A percentile compares a stretch with the other conserved stretches of the same genome.
Conservation (phyloP, 2,888 invertebrate species). For the Acleris laterana region DNA sequence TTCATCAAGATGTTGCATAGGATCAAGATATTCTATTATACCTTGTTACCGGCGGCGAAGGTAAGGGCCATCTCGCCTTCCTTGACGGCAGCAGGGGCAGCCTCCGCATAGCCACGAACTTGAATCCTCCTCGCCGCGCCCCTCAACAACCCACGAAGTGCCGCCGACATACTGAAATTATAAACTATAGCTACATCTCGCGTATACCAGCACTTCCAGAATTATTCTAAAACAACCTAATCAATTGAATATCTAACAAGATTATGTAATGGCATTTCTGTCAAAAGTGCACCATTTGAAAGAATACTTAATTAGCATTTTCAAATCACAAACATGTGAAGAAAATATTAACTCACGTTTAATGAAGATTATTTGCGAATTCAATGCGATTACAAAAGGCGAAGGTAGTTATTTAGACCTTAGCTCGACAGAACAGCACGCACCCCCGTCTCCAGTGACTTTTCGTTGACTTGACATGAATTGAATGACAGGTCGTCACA, state of each 20-base stretch:
- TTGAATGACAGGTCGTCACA: too few species aligned
- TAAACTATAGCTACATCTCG: slow-evolving; percentile 12
- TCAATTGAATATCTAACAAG: slow-evolving; percentile 10
- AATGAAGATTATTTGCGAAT: slow-evolving; percentile 19
- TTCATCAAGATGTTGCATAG: too few species aligned
- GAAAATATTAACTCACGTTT: slow-evolving; percentile 19
- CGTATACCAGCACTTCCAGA: slow-evolving; percentile 40
- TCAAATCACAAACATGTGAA: neutral
- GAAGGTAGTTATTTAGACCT: slow-evolving; percentile 21
- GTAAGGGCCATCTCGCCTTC: slow-evolving; percentile 93
- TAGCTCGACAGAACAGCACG: slow-evolving; percentile 27
- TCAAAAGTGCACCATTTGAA: slow-evolving; percentile 21
- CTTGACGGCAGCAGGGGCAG: slow-evolving; percentile 78
- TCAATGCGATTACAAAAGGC: slow-evolving; percentile 14
- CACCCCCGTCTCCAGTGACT: slow-evolving; percentile 26
- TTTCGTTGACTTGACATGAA: slow-evolving; percentile 3
- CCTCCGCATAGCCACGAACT: slow-evolving; percentile 89
- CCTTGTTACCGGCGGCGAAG: slow-evolving; percentile 95
- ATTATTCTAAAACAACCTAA: slow-evolving; percentile 11
- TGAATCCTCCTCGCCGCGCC: slow-evolving; percentile 74
- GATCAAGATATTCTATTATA: slow-evolving; percentile 52
- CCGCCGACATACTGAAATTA: slow-evolving; percentile 79
- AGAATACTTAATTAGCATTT: neutral
- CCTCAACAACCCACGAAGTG: slow-evolving; percentile 78
- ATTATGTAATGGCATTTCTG: slow-evolving; percentile 36